Base-by-base conservation (phyloP, 1,140 invertebrate genomes). In the Sarcophaga peregrina region DNA sequence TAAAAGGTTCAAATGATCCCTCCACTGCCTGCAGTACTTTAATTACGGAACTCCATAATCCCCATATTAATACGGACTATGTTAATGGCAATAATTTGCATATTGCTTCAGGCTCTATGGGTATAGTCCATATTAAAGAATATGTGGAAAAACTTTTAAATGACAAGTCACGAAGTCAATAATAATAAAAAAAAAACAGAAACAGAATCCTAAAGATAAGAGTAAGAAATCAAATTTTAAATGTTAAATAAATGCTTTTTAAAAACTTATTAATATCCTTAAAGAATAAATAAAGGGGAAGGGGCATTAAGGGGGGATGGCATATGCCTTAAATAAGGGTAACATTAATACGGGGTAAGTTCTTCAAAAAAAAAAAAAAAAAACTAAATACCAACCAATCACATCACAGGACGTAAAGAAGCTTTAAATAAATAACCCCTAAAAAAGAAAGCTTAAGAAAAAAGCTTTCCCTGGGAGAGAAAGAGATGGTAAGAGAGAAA, bases 21-120 rank as follows among this genome's bases (percentile, higher is more conserved):
- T 94, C 94, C 0, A 93, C 94, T 0, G 94, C 92, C 0, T 93
- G 92, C 83, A 93, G 92, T 62, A 92, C 90, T 0, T 91, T 93
- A 80, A 91, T 94, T 37, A 84, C 92, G 0, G 93, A 94, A 86
- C 85, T 94, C 5, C 93, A 94, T 84, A 93, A 93, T 85, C 89
- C 92, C 1, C 88, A 91, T 82, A 93, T 94, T 58, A 93, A 93
- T 85, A 86, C 87, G 37, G 86, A 88, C 11, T 87, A 86, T 83
- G 91, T 91, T 13, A 90, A 88, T 83, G 92, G 91, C 1, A 75
- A 85, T 5, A 92, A 92, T 85, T 86, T 93, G 75, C 92, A 92
- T 84, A 86, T 93, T 3, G 92, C 91, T 2, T 86, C 88, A 0
- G 87, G 87, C 0, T 85, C 91, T 50, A 88, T 91, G 72, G 92